A percentile compares a stretch with the other conserved stretches of the same genome.
phyloP scores from a whole-genome alignment of 2,797 vertebrate species.

The Siniperca scherzeri region DNA sequence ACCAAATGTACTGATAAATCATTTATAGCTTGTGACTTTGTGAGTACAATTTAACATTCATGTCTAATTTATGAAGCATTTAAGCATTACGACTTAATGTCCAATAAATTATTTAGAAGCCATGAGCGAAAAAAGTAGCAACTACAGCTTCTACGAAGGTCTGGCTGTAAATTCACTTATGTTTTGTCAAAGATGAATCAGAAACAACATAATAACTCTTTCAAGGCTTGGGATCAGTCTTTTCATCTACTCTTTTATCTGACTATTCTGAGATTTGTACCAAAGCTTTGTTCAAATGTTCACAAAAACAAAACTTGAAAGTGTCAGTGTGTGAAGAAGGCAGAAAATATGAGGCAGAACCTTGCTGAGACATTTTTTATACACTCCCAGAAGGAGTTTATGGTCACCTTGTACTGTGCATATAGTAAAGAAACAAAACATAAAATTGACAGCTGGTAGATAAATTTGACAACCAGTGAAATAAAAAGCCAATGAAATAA shows the following conservation, averaged over 20 bases:
- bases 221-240: not conserved
- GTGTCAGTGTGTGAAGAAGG: not conserved
- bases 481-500: slow-evolving; percentile 57
- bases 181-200: slow-evolving; percentile 1
- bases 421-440: slow-evolving; percentile 66
- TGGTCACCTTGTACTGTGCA: slow-evolving; percentile 51
- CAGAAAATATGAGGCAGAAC: slow-evolving; percentile 2
- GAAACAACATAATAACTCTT: not conserved
- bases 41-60: slow-evolving; percentile 49
- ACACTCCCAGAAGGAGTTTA: slow-evolving; percentile 64
- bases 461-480: slow-evolving; percentile 63
- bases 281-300: not conserved
- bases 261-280: not conserved
- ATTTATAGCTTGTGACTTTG: slow-evolving; percentile 48
- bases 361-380: slow-evolving; percentile 7
- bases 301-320: not conserved
- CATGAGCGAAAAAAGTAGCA: not conserved
- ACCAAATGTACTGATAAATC: slow-evolving; percentile 55
- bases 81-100: slow-evolving; percentile 44
- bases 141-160: not conserved
- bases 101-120: slow-evolving; percentile 54
- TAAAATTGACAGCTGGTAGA: slow-evolving; percentile 69
- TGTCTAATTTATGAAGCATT: slow-evolving; percentile 59
- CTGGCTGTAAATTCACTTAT: slow-evolving; percentile 15
- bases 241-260: not conserved